phyloP scores from a whole-genome alignment of 2,113 vertebrate genomes.

The Xenopus borealis region DNA sequence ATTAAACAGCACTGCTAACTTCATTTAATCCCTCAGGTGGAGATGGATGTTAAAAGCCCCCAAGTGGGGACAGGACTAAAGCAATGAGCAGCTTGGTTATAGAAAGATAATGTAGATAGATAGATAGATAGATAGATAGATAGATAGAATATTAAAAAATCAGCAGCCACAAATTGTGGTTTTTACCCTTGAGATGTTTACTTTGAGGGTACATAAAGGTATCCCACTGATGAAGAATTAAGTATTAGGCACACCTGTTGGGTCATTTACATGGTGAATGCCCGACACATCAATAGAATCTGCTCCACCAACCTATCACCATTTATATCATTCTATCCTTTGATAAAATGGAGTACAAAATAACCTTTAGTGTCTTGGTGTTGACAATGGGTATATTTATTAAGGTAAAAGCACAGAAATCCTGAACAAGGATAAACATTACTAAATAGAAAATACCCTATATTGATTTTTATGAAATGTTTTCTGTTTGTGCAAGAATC shows the following conservation, averaged over 20 bases:
- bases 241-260: neutral
- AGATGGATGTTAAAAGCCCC: constrained; percentile 3
- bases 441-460: neutral
- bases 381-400: neutral
- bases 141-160: neutral
- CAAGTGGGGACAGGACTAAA: constrained; percentile 14
- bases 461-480: neutral
- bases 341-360: no score
- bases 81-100: neutral
- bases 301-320: no score
- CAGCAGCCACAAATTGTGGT: no score
- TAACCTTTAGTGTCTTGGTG: no score
- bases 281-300: no score
- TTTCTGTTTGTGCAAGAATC: neutral
- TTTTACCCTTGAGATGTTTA: no score
- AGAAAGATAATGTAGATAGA: no score
- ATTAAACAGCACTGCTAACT: constrained; percentile 40
- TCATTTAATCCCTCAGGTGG: constrained; percentile 22
- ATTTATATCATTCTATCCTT: no score
- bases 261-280: no score
- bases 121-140: neutral
- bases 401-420: neutral
- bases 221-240: no score
- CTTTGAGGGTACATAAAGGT: no score
- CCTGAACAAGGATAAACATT: neutral